phyloP scores from a whole-genome alignment of 2,113 vertebrate species.

The Pampusana beccarii region DNA sequence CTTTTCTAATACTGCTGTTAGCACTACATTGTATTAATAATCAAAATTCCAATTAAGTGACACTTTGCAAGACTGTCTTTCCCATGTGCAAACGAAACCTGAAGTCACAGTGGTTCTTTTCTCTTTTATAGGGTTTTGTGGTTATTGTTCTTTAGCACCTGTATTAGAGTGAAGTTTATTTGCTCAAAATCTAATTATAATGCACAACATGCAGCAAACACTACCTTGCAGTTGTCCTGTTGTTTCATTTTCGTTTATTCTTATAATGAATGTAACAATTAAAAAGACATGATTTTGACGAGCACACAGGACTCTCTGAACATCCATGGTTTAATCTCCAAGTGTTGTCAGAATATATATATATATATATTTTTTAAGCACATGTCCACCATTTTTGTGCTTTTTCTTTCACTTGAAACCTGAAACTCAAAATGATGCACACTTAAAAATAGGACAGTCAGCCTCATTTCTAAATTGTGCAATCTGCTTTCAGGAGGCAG shows the following conservation, averaged over 20 bases:
- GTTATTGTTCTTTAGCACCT: conserved; percentile 15
- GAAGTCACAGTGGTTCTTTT: neutral
- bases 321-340: neutral
- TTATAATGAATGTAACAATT: neutral
- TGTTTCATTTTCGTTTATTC: neutral
- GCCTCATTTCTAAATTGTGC: neutral
- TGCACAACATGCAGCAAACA: conserved; percentile 1
- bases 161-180: conserved; percentile 29
- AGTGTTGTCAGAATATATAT: neutral
- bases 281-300: neutral
- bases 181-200: conserved; percentile 58
- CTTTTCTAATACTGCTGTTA: conserved; percentile 17
- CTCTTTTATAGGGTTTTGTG: conserved; percentile 1
- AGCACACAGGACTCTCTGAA: neutral
- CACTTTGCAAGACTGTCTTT: neutral
- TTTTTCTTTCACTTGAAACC: neutral
- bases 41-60: conserved; percentile 39
- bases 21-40: conserved; percentile 43
- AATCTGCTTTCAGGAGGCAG: neutral
- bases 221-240: neutral
- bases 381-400: neutral
- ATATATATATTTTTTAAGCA: neutral
- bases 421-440: neutral
- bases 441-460: neutral
- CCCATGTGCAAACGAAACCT: conserved; percentile 4